Evolutionary conservation across 2,797 vertebrate genomes (phyloP), one percentile per base, ranked within the genome.

Genomic region (Percopsis omiscomaycus): DNA sequence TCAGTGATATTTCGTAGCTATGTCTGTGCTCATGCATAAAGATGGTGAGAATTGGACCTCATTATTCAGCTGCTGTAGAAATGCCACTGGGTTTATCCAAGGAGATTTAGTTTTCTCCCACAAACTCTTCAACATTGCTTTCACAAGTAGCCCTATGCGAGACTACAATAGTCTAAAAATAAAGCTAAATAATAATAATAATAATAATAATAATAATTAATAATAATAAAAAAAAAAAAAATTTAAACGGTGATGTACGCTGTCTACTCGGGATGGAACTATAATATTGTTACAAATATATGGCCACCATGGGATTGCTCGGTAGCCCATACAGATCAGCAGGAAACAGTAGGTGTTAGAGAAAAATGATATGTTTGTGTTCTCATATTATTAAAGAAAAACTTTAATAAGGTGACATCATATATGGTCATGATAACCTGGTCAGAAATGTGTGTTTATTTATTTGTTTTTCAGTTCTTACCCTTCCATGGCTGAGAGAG

Each of bases 21-120:
- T 32, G 30, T 32, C 46, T 32, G 15, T 48, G 42, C 27, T 67
- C 28, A 65, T 63, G 29, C 42, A 60, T 60, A 67, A 49, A 44
- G 14, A 64, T 60, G 46, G 10, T 54, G 64, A 66, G 16, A 65
- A 44, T 22, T 51, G 10, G 61, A 11, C 44, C 27, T 66, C 37
- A 72, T 64, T 52, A 64, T 42, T 68, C 50, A 61, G 37, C 37
- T 66, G 66, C 3, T 10, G 54, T n/a, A 16, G 28, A 30, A 10
- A 37, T 61, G 0, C 4, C 42, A 55, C 42, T 29, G 16, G 42
- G 0, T 49, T 12, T 30, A 42, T 46, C 3, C 30, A 32, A 32
- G 30, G 30, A 32, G 30, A 32, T 32, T 32, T 3, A 3, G 30
- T 58, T 50, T 56, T 55, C 58, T 57, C 27, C 12, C 22, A 12